Percentiles rank a stretch among this genome's conserved stretches.
Conservation (phyloP, 2,113 vertebrate species). For the Orycteropus afer region DNA sequence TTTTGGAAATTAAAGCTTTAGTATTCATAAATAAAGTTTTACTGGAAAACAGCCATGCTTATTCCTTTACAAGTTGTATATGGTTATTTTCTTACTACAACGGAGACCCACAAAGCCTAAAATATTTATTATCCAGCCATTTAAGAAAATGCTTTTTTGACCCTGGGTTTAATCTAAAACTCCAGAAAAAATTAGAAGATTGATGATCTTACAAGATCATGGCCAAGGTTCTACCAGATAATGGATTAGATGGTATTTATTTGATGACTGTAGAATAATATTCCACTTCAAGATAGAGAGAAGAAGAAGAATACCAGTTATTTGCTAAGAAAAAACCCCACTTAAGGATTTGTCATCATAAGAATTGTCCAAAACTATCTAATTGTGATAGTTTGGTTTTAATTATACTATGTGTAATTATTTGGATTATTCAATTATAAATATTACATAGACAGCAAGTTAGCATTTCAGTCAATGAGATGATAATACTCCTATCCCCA, state of each 20-base stretch:
- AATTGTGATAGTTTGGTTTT: neutral
- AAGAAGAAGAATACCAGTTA: neutral
- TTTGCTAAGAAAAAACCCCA: neutral
- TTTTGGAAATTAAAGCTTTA: neutral
- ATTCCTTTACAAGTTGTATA: no score
- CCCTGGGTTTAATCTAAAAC: neutral
- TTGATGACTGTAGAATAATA: neutral
- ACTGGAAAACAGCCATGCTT: neutral
- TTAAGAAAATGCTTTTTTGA: constrained; percentile 2
- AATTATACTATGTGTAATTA: neutral
- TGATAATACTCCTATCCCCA: neutral
- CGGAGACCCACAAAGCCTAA: neutral
- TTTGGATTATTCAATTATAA: neutral
- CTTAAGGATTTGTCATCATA: neutral
- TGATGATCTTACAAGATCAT: neutral
- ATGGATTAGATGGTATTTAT: neutral
- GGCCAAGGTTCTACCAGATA: neutral
- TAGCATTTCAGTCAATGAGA: neutral
- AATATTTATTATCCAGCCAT: neutral
- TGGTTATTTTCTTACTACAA: neutral
- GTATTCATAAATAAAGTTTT: neutral
- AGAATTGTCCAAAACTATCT: neutral
- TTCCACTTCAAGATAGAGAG: neutral
- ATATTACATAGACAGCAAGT: neutral
- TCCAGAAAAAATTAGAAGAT: neutral